These are phyloP conservation scores for Ostrea edulis DNA, from an alignment of 1,140 invertebrate genomes.

Conservation along the genomic window DNA sequence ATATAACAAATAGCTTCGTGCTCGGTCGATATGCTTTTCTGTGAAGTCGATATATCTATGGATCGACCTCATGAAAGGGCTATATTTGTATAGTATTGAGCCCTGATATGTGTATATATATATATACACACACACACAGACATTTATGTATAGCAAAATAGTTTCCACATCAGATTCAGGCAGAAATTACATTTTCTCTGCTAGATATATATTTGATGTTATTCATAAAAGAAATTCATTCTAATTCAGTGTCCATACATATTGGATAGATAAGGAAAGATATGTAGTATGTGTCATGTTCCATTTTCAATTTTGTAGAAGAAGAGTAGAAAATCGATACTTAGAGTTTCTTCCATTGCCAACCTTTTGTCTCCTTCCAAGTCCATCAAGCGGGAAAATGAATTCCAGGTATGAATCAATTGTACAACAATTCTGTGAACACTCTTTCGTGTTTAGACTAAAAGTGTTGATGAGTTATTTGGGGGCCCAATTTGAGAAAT, in stretches of 20 bases:
- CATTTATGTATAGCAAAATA: neutral
- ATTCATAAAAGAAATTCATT: neutral
- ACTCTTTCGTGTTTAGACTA: too few relatives aligned
- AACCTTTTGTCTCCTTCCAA: conserved; percentile 69
- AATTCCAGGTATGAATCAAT: conserved; percentile 65
- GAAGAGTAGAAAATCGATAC: conserved; percentile 62
- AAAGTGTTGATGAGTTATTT: too few relatives aligned
- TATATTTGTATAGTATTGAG: neutral
- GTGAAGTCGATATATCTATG: neutral
- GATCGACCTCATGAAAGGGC: neutral
- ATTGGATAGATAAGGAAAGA: neutral
- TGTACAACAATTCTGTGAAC: too few relatives aligned
- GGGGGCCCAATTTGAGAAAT: too few relatives aligned
- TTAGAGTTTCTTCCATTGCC: conserved; percentile 65
- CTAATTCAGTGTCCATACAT: neutral
- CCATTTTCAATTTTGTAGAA: conserved; percentile 60
- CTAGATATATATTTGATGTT: neutral
- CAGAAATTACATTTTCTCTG: too few relatives aligned
- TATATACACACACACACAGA: neutral
- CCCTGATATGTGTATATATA: neutral
- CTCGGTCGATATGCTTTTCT: too few relatives aligned
- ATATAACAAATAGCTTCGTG: neutral
- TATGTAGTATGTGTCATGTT: neutral
- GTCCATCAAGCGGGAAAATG: conserved; percentile 58
- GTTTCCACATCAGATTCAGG: neutral